Evolutionary conservation across 2,888 invertebrate species (phyloP), one percentile per base, ranked within the genome.

Genomic region (Molorchus minor): DNA sequence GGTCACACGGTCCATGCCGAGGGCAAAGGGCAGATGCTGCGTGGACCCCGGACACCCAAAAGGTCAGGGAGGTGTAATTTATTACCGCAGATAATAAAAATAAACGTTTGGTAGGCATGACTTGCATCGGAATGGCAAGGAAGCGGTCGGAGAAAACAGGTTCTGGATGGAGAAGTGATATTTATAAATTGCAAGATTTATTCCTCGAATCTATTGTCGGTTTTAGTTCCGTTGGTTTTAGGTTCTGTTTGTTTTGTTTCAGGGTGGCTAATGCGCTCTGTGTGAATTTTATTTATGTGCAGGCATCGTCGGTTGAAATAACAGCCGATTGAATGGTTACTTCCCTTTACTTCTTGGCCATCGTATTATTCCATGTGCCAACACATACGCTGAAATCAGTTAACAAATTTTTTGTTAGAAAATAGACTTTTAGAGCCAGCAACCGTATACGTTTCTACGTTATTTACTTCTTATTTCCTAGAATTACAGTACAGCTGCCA

Each of bases 1-100:
- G 75, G 75, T 75, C 75, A 73, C 75, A 74, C 73, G 73, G 75
- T 75, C 33, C 25, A 15, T 12, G 25, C 3, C 13, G 1, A 53
- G 57, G 56, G 57, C 61, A 55, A 54, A 56, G 36, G 47, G 47
- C 47, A 49, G 49, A 49, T 49, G 49, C 49, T 49, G 49, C n/a
- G 21, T 49, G 49, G 49, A 49, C 49, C 38, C 38, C 4, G 49
- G 47, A 47, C 47, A 36, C 20, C 10, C 19, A 36, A n/a, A 35
- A 35, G 47, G 49, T 49, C 49, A 49, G 21, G 56, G 56, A 64
- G 56, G 63, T 60, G 62, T 64, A 68, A 70, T 71, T 69, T 68
- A 68, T 65, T 57, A 61, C 59, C 62, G 21, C 19, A 45, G 45
- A 68, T 66, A 64, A 66, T 64, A 51, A 59, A 54, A 61, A 59